Evolutionary conservation across 2,888 invertebrate species (phyloP).

Genomic region (Leptinotarsa juncta): DNA sequence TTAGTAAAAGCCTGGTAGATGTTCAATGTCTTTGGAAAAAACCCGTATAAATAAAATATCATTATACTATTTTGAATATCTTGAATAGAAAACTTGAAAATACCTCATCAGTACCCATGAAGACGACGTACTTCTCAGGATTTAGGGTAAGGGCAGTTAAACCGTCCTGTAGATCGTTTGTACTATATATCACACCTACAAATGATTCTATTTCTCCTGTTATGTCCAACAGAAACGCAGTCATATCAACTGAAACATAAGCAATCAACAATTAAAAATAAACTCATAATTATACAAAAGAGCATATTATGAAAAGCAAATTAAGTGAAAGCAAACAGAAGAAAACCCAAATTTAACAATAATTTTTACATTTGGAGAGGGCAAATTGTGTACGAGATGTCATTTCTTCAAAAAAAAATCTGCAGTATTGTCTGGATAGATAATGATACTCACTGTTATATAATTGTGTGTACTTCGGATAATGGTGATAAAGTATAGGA

Average conservation of each 20-base stretch:
- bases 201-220: conserved; percentile 63
- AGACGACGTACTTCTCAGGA: conserved; percentile 59
- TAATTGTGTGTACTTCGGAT: conserved; percentile 75
- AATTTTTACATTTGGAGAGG: no score
- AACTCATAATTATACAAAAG: not conserved
- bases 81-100: conserved; percentile 9
- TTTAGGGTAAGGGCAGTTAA: conserved; percentile 58
- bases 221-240: conserved; percentile 59
- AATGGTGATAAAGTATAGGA: conserved; percentile 87
- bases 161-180: conserved; percentile 59
- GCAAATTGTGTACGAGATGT: no score
- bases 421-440: not conserved
- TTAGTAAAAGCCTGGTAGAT: no score
- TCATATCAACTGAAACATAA: conserved; percentile 60
- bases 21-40: no score
- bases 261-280: not conserved
- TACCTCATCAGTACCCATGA: conserved; percentile 63
- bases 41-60: no score
- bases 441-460: conserved; percentile 74
- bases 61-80: not conserved
- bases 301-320: no score
- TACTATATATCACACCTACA: conserved; percentile 61
- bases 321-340: no score
- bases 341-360: no score
- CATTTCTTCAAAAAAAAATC: not conserved